phyloP scores from a whole-genome alignment of 2,797 vertebrate genomes.

The Glossophaga mutica region DNA sequence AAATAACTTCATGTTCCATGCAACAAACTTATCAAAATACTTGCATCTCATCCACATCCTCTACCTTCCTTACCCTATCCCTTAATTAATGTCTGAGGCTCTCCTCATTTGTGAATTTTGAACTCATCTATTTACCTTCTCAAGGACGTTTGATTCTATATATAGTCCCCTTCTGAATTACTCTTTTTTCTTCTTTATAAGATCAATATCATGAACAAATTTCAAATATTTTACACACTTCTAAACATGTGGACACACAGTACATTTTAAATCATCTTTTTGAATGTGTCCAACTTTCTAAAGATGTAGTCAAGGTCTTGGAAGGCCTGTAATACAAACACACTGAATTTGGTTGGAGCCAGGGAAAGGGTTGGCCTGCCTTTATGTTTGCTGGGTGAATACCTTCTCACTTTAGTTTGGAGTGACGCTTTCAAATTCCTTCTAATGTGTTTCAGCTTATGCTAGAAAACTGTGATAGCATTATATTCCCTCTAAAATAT shows the following conservation, averaged over 20 bases:
- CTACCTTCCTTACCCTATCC: background rate
- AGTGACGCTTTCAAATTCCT: background rate
- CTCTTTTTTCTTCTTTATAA: background rate
- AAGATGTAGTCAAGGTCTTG: background rate
- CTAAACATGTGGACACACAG: background rate
- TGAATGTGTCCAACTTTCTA: background rate
- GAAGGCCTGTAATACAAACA: background rate
- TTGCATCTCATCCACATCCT: background rate
- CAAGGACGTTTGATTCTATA: background rate
- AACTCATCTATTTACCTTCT: background rate
- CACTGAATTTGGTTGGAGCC: background rate
- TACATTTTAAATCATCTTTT: background rate
- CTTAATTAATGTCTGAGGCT: background rate
- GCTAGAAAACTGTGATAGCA: background rate
- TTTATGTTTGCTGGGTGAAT: background rate
- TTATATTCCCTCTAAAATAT: background rate
- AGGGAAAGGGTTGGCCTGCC: fast-evolving
- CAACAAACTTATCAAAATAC: background rate
- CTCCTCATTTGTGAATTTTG: background rate
- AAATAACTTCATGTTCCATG: background rate
- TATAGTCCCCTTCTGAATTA: background rate
- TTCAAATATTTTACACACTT: background rate
- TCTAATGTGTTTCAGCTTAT: background rate
- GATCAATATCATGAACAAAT: background rate
- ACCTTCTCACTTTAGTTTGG: background rate